These are phyloP conservation scores for Drosophila aldrichi DNA, from an alignment of 2,888 invertebrate genomes.

Conservation along the genomic window DNA sequence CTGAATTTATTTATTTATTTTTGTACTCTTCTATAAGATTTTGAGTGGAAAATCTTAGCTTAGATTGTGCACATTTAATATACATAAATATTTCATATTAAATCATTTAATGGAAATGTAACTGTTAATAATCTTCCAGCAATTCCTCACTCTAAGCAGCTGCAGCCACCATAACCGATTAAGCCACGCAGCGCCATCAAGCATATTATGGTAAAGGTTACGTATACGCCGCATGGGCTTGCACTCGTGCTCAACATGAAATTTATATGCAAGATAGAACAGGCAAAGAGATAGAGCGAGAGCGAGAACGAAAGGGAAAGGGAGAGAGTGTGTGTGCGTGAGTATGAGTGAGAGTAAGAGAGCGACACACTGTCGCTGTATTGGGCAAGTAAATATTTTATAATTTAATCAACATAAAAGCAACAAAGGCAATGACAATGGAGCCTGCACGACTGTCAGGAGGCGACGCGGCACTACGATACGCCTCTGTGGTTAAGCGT, in stretches of 20 bases:
- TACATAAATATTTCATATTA: too few species aligned
- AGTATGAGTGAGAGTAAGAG: neutral
- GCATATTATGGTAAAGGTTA: constrained; percentile 42
- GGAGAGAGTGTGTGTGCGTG: too few species aligned
- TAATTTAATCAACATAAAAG: constrained; percentile 82
- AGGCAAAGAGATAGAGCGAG: neutral
- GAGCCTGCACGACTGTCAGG: constrained; percentile 20
- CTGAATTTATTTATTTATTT: neutral
- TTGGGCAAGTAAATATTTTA: constrained; percentile 76
- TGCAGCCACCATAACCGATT: constrained; percentile 5
- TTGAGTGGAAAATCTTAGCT: neutral
- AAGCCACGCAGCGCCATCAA: constrained; percentile 3
- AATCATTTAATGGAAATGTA: neutral
- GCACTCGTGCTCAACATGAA: constrained; percentile 56
- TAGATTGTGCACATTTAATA: too few species aligned
- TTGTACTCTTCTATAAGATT: too few species aligned
- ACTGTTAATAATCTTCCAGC: neutral
- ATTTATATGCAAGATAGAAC: constrained; percentile 59
- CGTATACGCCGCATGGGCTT: constrained; percentile 60
- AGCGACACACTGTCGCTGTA: constrained; percentile 25
- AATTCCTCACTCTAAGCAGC: neutral
- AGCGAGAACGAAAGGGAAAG: neutral
- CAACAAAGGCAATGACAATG: constrained; percentile 68
- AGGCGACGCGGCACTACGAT: constrained; percentile 6
- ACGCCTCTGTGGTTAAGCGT: constrained; percentile 67